phyloP scores from a whole-genome alignment of 1,140 invertebrate genomes.

The Drosophila asahinai region DNA sequence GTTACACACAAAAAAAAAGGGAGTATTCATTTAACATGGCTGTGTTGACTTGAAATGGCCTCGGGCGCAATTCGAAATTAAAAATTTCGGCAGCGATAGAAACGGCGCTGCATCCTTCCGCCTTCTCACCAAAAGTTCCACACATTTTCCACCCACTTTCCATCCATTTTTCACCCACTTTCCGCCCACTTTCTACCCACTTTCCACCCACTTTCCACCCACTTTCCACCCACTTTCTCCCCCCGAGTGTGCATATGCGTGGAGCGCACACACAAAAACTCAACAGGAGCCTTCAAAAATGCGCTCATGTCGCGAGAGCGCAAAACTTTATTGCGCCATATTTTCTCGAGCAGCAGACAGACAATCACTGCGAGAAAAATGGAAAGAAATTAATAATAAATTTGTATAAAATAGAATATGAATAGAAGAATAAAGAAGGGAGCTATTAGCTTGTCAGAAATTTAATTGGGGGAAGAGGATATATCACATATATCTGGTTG shows the following conservation, averaged over 20 bases:
- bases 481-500: no score
- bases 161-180: neutral
- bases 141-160: neutral
- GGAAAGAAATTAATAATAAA: no score
- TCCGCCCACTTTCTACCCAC: neutral
- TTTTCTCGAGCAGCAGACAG: constrained; percentile 59
- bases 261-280: constrained; percentile 36
- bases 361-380: constrained; percentile 8
- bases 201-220: neutral
- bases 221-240: neutral
- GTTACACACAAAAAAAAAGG: neutral
- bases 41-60: constrained; percentile 56
- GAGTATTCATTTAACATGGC: neutral
- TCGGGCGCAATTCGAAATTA: constrained; percentile 64
- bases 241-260: constrained; percentile 18
- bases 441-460: neutral
- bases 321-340: constrained; percentile 76
- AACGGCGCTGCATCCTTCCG: constrained; percentile 9
- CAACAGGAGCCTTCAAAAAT: constrained; percentile 74
- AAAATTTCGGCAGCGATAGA: constrained; percentile 65
- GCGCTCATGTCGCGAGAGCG: constrained; percentile 63
- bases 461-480: neutral
- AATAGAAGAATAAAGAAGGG: no score
- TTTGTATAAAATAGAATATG: no score
- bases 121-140: neutral